Percentiles rank a stretch among this genome's conserved stretches.
phyloP scores from a whole-genome alignment of 2,113 vertebrate species.

The Erythrolamprus reginae region DNA sequence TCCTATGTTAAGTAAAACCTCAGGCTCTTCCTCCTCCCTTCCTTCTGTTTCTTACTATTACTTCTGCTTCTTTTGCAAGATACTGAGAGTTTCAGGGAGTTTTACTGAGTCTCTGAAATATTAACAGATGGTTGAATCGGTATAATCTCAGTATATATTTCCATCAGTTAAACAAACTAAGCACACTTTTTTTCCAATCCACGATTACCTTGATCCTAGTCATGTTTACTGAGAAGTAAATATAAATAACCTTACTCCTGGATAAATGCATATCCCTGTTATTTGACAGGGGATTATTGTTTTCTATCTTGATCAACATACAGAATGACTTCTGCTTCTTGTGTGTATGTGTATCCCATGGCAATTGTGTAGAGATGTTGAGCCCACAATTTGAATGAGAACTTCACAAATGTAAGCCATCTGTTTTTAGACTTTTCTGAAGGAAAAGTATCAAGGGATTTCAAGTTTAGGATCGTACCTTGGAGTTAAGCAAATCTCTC shows the following conservation, averaged over 20 bases:
- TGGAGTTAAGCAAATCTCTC: not conserved
- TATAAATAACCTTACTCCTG: not conserved
- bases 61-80: not conserved
- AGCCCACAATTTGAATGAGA: not conserved
- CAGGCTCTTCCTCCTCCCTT: not conserved
- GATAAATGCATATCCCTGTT: not conserved
- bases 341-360: not conserved
- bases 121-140: not conserved
- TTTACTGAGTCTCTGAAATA: not conserved
- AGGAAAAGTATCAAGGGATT: not conserved
- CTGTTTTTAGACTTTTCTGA: not conserved
- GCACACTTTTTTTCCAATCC: not conserved
- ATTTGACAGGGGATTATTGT: not conserved
- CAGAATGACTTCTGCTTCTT: not conserved
- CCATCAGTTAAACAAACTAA: not conserved
- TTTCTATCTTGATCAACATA: not conserved
- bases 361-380: not conserved
- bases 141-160: not conserved
- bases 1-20: not conserved
- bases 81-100: not conserved
- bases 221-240: not conserved
- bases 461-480: not conserved
- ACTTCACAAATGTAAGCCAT: not conserved
- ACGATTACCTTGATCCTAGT: not conserved
- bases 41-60: not conserved